These are phyloP conservation scores for Cercopithecus mitis DNA, from an alignment of 2,797 vertebrate genomes.

Conservation along the genomic window DNA sequence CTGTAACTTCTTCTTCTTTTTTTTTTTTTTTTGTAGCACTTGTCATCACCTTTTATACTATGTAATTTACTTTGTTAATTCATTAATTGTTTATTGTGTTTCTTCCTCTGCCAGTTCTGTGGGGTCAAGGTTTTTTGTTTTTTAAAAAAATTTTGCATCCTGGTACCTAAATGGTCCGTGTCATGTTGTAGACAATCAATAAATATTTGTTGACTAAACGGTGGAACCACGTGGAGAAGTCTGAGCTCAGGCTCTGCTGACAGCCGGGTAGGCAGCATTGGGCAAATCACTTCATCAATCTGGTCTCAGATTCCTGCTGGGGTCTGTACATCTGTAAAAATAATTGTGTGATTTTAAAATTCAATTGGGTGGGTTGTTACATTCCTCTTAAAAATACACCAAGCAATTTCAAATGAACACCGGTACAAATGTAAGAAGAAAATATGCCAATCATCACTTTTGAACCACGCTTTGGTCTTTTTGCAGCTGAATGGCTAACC, in stretches of 20 bases:
- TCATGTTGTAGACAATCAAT: neutral
- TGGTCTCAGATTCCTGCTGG: neutral
- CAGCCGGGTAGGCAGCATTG: neutral
- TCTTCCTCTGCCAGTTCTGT: neutral
- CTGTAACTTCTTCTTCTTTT: neutral
- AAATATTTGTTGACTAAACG: neutral
- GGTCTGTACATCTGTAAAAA: neutral
- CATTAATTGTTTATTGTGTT: neutral
- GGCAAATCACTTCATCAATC: neutral
- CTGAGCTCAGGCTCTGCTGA: neutral
- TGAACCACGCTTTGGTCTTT: neutral
- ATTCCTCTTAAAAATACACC: neutral
- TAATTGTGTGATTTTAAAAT: constrained; percentile 17
- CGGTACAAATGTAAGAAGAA: neutral
- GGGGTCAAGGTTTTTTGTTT: neutral
- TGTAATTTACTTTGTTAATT: neutral
- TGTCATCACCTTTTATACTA: neutral
- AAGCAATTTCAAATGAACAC: neutral
- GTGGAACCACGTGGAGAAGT: neutral
- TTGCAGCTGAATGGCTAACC: neutral
- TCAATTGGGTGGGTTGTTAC: neutral
- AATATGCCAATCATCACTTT: neutral
- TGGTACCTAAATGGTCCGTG: neutral
- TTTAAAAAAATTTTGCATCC: neutral
- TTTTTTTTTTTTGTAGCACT: neutral